Evolutionary conservation across 2,113 vertebrate species (phyloP), one percentile per base, ranked within the genome.

Genomic region (Anoura caudifer): DNA sequence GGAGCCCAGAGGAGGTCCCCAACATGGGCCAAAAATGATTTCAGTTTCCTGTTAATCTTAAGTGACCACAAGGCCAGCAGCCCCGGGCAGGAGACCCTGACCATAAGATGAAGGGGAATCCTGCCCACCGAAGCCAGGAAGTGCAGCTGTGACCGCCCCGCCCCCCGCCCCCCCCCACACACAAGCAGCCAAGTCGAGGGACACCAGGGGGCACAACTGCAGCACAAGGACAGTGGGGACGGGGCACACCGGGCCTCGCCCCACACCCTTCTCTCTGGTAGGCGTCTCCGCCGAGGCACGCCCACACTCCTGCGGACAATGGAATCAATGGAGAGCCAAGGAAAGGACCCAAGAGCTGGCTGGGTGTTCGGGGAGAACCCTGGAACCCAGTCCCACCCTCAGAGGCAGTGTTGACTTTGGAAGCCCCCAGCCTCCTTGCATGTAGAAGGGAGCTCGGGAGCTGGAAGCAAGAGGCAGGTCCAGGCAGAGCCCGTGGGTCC

Each of bases 211-310:
- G 73, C 20, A 38, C 31, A 65, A 75, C 36, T 36, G 52, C 5
- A 73, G 69, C n/a, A 43, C 19, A 5, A n/a, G 54, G 43, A 15
- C 20, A 43, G 10, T 20, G 33, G 0, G 8, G 16, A 5, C 31
- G 7, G 11, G 59, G 65, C 7, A 28, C 10, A 3, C 14, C 14
- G 0, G 0, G 12, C 59, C 63, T 54, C 28, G 11, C 14, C 59
- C 85, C 72, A 56, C 33, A 43, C 15, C 31, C 33, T 94, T 65
- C 73, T 76, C 41, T 15, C 59, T n/a, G 22, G 31, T 2, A n/a
- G 56, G 50, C 28, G 8, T 45, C 86, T 79, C 15, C 69, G 47
- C 14, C n/a, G 59, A 56, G 56, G 17, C 6, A 13, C 13, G 9
- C 56, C 59, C 33, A 2, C 0, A 16, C 7, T 15, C 33, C 31